Evolutionary conservation across 2,888 invertebrate genomes (phyloP), one percentile per base, ranked within the genome.

Genomic region (Cerceris rybyensis): DNA sequence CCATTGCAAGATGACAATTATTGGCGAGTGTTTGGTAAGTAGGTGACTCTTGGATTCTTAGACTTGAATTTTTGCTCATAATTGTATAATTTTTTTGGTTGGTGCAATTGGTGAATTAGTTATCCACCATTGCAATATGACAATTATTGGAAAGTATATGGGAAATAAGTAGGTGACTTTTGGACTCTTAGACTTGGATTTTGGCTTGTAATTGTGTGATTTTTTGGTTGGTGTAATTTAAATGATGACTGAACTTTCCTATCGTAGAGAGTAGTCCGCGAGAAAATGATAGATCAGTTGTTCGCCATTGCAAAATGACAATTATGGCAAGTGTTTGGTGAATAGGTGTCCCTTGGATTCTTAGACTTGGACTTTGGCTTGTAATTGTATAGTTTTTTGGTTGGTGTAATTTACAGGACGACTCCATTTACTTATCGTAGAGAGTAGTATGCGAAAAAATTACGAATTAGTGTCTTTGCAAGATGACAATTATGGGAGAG

Each of bases 171-270:
- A 4, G 28, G 28, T 2, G 28, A 28, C 28, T 28, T 4, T 28
- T 28, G 28, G 2, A 28, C 4, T 28, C 28, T 2, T 28, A 28
- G 28, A 28, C 28, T 28, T 28, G 28, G 28, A 28, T 28, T 2
- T 4, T 28, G 1, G 4, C 28, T 28, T 4, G 28, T 28, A 28
- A 28, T 28, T 28, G 28, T 28, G 4, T 28, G 4, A 28, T 28
- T 28, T 28, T 28, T 28, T 28, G 28, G 28, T 2, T 28, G 1
- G 4, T 28, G 28, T 28, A 28, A 28, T 28, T 28, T 28, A 28
- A 28, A 28, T 2, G 89, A 89, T 85, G 87, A 90, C 88, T 86
- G 86, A 87, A 88, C 86, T 86, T 89, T 84, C 81, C 82, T 84
- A 88, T 87, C 78, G 80, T 59, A 66, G 65, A 59, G 59, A 66